Base-by-base conservation (phyloP, 2,797 vertebrate genomes). In the Menidia menidia region DNA sequence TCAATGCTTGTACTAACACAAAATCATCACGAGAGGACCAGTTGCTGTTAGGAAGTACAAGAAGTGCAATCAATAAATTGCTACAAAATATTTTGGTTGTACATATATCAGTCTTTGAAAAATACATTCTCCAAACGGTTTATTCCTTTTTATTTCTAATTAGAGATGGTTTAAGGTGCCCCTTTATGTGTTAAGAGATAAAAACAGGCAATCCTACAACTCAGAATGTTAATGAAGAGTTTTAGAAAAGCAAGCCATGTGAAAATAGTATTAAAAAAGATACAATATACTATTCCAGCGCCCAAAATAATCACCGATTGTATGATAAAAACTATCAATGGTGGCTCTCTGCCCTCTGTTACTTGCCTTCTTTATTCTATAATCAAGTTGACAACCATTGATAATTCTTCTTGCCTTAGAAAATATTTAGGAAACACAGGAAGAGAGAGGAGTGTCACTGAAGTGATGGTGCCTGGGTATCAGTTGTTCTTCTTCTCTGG, bases 401-500 rank as follows among this genome's bases (percentile, higher is more conserved):
- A 63, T 13, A 30, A 60, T 16, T 33, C 43, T 43, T 30, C 47
- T 75, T 47, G 35, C 41, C 70, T 83, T 41, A 63, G 60, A 82
- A 74, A 71, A 71, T 32, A 75, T 63, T 70, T 81, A 41, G 66
- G 55, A 81, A 51, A 82, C 47, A 76, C 70, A 78, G 62, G 74
- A 80, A 64, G 59, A 59, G 43, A 45, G 30, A 70, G 47, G 70
- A 81, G 75, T 76, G 74, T 82, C 43, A 25, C 13, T 42, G 64
- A 70, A 74, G 70, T 69, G 64, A 55, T 14, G 64, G 31, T 13
- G 42, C 12, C 39, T 2, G 52, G 54, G 58, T 54, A 61, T 91
- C 78, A 95, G 89, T 92, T 93, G 80, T 73, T 94, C 83, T 97
- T 97, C 92, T 97, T 97, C 14, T 96, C 93, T 33, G 95, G 93